Percentiles rank a stretch among this genome's conserved stretches.
phyloP scores from a whole-genome alignment of 2,797 vertebrate genomes.

The Novumbra hubbsi region DNA sequence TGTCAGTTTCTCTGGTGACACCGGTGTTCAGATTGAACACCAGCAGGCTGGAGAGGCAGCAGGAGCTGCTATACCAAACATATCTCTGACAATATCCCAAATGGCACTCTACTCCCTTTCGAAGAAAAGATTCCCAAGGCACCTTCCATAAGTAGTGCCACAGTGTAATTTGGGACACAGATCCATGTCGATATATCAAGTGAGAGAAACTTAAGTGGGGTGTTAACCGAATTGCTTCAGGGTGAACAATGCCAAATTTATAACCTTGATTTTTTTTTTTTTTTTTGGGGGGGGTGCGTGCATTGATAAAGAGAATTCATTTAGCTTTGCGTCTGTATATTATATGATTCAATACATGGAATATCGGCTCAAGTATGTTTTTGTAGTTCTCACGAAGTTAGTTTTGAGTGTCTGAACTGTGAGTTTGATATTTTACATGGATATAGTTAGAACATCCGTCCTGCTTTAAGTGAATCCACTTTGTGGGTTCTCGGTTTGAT shows the following conservation, averaged over 20 bases:
- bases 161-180: not conserved
- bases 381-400: not conserved
- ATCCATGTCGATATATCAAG: conserved; percentile 40
- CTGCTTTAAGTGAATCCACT: not conserved
- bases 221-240: too few species aligned
- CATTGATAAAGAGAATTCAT: too few species aligned
- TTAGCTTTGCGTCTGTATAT: too few species aligned
- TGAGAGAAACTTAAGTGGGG: too few species aligned
- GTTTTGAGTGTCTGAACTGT: too few species aligned
- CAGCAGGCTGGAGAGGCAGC: conserved; percentile 23
- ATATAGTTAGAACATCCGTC: not conserved
- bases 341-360: too few species aligned
- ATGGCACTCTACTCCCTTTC: not conserved
- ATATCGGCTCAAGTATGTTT: not conserved
- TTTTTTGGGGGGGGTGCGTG: too few species aligned
- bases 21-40: conserved; percentile 40
- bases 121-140: not conserved
- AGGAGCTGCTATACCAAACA: conserved; percentile 49
- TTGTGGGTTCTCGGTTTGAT: not conserved
- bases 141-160: not conserved
- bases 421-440: too few species aligned
- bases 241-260: too few species aligned
- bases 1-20: conserved; percentile 42
- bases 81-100: not conserved
- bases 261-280: too few species aligned